Conservation (phyloP, 1,140 invertebrate species). For the Cataglyphis hispanica region DNA sequence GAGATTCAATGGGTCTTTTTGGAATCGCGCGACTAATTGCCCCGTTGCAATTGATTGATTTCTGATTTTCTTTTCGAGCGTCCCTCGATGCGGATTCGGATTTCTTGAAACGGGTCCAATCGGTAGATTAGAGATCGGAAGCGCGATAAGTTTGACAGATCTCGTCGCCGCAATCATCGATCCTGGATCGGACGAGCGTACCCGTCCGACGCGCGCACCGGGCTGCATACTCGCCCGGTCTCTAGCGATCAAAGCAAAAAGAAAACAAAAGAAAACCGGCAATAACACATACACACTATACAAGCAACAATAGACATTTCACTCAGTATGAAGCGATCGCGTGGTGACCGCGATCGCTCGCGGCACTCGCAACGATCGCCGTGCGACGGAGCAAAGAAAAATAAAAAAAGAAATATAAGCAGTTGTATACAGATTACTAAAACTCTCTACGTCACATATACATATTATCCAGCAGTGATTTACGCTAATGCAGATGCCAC, state of each 20-base stretch:
- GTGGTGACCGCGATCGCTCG: constrained; percentile 41
- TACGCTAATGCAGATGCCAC: constrained; percentile 74
- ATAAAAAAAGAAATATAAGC: constrained; percentile 9
- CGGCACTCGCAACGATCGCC: constrained; percentile 50
- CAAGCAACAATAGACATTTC: constrained; percentile 83
- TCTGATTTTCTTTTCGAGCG: background rate
- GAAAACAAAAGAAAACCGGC: constrained; percentile 76
- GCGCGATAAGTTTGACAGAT: background rate
- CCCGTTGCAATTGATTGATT: background rate
- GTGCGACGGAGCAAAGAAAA: constrained; percentile 44
- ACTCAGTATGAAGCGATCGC: constrained; percentile 62
- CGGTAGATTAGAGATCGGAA: constrained; percentile 56
- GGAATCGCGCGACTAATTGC: background rate
- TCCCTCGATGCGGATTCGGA: constrained; percentile 20
- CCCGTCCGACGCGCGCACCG: constrained; percentile 66
- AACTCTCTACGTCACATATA: constrained; percentile 74
- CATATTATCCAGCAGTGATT: constrained; percentile 71
- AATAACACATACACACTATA: constrained; percentile 78
- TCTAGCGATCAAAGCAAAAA: constrained; percentile 56
- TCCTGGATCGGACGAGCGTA: constrained; percentile 48
- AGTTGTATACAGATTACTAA: constrained; percentile 59
- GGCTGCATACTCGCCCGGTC: constrained; percentile 84
- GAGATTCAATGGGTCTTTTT: background rate
- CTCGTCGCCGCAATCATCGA: constrained; percentile 22
- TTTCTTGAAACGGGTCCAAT: constrained; percentile 54